Base-by-base conservation (phyloP, 2,797 vertebrate genomes). In the Siniperca undulata region DNA sequence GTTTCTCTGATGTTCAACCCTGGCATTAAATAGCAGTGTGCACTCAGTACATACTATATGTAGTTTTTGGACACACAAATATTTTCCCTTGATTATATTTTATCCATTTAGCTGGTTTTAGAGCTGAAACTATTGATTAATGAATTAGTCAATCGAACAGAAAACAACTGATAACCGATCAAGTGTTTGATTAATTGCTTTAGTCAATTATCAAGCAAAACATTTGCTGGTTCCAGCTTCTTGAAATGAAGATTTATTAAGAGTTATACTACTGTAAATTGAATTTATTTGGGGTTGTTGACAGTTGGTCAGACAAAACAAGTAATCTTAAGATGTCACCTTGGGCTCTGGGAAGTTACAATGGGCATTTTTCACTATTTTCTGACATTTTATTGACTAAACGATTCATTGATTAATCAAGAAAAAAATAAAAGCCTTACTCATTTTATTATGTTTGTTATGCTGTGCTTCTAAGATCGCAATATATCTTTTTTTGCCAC, bases 1-100 rank as follows among this genome's bases (percentile, higher is more conserved):
- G 42, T 77, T 82, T 72, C 66, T 85, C 70, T 86, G 52, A 84
- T 77, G 78, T 82, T 83, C 52, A 84, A 34, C 64, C 14, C 12
- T 17, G 42, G 36, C 56, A 81, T 78, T 80, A 70, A 79, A 58
- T 30, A 74, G 64, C 72, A 61, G 36, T 7, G 5, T n/a, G 46
- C 4, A 3, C 74, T 82, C 44, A 56, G 0, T 17, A 58, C 56
- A 56, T 7, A 7, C 20, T 55, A 14, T 22, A 10, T 60, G 38
- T 3, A 70, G 40, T 48, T 65, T 55, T 79, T 73, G 52, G 48
- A 53, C 10, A 38, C 58, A 61, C 8, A 38, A 1, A 11, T 44
- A 59, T 19, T 50, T 70, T 44, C 13, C 22, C 13, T 50, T 48
- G 24, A 20, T 67, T 48, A 44, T 34, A 46, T 56, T 60, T 70